Evolutionary conservation across 2,888 invertebrate species (phyloP).

Genomic region (Athetis lepigone): DNA sequence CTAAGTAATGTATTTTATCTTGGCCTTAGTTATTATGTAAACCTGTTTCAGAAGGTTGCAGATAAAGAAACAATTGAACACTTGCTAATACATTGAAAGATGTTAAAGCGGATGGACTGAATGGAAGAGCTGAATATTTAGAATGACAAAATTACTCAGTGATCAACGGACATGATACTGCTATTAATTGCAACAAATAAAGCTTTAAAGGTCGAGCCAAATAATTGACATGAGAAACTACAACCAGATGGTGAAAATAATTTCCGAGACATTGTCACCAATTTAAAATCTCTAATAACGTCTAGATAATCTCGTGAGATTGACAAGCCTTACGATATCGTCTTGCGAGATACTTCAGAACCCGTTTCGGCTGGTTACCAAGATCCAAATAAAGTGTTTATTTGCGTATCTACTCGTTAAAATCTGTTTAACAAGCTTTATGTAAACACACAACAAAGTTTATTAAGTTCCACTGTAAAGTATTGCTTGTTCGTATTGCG

Average conservation of each 20-base stretch:
- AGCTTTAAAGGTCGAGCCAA: not conserved
- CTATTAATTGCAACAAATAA: not conserved
- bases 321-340: conserved; percentile 59
- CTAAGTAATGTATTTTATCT: too few species aligned
- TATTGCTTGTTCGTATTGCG: conserved; percentile 33
- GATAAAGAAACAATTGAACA: conserved; percentile 4
- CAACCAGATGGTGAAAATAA: conserved; percentile 11
- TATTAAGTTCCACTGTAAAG: conserved; percentile 50
- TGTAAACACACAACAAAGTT: conserved; percentile 51
- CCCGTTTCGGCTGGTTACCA: conserved; percentile 32
- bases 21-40: conserved; percentile 26
- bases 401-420: conserved; percentile 59
- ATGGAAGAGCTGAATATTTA: not conserved
- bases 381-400: conserved; percentile 61
- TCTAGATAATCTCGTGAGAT: conserved; percentile 60
- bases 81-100: not conserved
- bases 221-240: conserved; percentile 12
- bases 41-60: not conserved
- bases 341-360: conserved; percentile 50
- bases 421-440: conserved; percentile 63
- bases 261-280: conserved; percentile 14
- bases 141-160: not conserved
- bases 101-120: not conserved
- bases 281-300: conserved; percentile 38
- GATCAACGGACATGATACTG: not conserved